phyloP scores from a whole-genome alignment of 2,113 vertebrate species.

The Xerus inauris region DNA sequence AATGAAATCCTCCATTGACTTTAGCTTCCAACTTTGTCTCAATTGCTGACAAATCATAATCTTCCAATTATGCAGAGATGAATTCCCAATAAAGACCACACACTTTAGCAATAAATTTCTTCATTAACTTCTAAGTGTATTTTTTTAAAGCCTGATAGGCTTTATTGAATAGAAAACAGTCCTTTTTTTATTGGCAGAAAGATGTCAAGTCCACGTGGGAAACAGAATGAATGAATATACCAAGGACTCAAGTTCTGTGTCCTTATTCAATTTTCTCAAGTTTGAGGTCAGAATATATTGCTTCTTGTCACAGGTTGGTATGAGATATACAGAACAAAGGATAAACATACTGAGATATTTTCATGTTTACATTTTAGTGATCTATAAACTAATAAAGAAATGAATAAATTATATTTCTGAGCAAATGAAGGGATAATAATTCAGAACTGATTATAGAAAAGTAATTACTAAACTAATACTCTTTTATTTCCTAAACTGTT shows the following conservation, averaged over 20 bases:
- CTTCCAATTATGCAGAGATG: conserved; percentile 21
- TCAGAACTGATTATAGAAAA: neutral
- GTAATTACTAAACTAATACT: neutral
- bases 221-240: neutral
- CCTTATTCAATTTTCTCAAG: neutral
- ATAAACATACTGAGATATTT: neutral
- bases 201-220: neutral
- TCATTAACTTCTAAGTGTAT: neutral
- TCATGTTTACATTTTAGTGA: neutral
- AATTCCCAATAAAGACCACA: neutral
- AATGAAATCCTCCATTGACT: conserved; percentile 55
- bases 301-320: neutral
- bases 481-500: neutral
- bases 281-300: neutral
- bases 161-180: neutral
- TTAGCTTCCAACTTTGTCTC: neutral
- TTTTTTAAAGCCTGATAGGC: neutral
- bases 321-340: neutral
- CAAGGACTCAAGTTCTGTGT: neutral
- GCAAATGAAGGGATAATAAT: neutral
- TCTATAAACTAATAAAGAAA: neutral
- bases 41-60: conserved; percentile 5
- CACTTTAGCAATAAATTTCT: neutral
- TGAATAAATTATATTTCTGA: neutral
- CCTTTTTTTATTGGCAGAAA: neutral